A percentile compares a stretch with the other conserved stretches of the same genome.
Evolutionary conservation across 2,888 invertebrate genomes (phyloP).

Genomic region (Idaea biselata): DNA sequence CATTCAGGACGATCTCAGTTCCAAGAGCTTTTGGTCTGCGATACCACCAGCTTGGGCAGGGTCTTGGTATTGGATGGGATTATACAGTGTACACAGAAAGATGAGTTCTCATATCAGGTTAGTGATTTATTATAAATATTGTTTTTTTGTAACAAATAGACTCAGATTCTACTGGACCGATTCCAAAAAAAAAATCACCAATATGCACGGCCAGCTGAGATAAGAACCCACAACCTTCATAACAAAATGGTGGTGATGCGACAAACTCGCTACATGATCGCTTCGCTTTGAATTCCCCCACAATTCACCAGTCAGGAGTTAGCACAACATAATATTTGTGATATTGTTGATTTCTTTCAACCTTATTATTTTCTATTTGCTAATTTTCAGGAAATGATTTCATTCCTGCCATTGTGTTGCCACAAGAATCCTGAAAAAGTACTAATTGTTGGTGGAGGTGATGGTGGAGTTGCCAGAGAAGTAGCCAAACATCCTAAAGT

Average conservation of each 20-base stretch:
- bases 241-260: no score
- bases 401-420: constrained; percentile 94
- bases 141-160: no score
- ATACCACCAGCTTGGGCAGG: constrained; percentile 90
- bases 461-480: constrained; percentile 98
- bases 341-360: background rate
- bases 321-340: no score
- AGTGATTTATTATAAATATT: constrained; percentile 7
- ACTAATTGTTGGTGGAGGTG: constrained; percentile 98
- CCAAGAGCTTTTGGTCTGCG: constrained; percentile 91
- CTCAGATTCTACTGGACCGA: no score
- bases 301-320: no score
- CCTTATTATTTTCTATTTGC: constrained; percentile 3
- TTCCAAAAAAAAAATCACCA: no score
- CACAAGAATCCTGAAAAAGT: constrained; percentile 95
- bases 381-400: constrained; percentile 91
- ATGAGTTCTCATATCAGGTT: constrained; percentile 97
- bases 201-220: no score
- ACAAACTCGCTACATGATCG: no score
- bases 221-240: no score
- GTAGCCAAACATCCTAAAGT: constrained; percentile 95
- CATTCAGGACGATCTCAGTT: constrained; percentile 89
- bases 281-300: no score
- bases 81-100: constrained; percentile 97
- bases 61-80: constrained; percentile 96